Evolutionary conservation across 1,140 invertebrate genomes (phyloP), one percentile per base, ranked within the genome.

Genomic region (Hycleus phaleratus): DNA sequence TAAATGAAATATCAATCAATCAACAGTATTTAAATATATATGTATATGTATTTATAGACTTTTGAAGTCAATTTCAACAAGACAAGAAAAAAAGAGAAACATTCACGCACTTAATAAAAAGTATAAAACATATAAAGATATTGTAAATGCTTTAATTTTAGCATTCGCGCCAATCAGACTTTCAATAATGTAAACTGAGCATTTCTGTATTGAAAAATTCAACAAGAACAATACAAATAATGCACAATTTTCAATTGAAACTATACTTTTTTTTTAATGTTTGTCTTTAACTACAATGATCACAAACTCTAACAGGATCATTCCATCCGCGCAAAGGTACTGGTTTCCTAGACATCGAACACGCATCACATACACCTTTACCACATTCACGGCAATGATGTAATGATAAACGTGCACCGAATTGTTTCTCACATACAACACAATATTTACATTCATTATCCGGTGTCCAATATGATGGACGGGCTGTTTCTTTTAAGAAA

Each of bases 351-450:
- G 78, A 74, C 12, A 73, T 77, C 1, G 85, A 87, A 70, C 86
- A 88, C 42, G 74, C 72, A 25, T 83, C 79, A 71, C 88, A 85
- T 45, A 90, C 82, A 40, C 84, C 84, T 63, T 81, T 76, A 10
- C 86, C 86, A 69, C 86, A 91, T 51, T 80, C 80, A 45, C 90
- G 78, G 68, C 90, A 93, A 70, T 93, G 90, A 71, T 93, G 89
- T 39, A 77, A 58, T 7, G 81, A 70, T 47, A 76, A 68, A 60
- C 78, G 75, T 2, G 73, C 68, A 2, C 77, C 80, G 70, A 88
- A 87, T 9, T 72, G 65, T 9, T 68, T 65, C 2, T 81, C 68
- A 70, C 90, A 93, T 1, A 87, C 79, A 53, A 71, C 77, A 70
- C 90, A 93, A 32, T 75, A 71, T 3, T 73, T 78, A 10, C 87